Evolutionary conservation across 2,113 vertebrate species (phyloP).

Genomic region (Neoarius graeffei): DNA sequence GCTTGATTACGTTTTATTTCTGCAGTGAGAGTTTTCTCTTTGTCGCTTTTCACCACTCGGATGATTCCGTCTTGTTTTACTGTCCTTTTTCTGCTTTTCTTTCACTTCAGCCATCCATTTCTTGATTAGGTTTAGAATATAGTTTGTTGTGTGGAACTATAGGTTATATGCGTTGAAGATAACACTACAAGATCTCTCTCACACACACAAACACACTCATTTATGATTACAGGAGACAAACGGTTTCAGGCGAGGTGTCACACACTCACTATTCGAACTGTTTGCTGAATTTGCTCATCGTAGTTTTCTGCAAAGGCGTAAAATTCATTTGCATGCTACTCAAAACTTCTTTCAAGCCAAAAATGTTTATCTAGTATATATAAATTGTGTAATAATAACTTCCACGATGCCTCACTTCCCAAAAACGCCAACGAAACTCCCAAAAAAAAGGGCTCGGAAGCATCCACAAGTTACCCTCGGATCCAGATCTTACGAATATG

Average conservation of each 20-base stretch:
- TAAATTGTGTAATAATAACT: neutral
- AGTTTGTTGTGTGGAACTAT: too few species aligned
- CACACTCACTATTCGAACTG: neutral
- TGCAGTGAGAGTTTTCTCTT: neutral
- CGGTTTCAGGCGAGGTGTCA: neutral
- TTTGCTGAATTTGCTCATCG: neutral
- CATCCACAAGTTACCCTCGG: neutral
- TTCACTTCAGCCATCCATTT: neutral
- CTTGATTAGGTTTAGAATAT: neutral
- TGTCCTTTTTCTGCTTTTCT: neutral
- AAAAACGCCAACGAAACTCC: neutral
- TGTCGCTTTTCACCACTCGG: neutral
- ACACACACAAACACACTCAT: neutral
- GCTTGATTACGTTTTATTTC: conserved; percentile 27
- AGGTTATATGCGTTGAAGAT: neutral
- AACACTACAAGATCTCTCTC: neutral
- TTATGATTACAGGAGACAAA: neutral
- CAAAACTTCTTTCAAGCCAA: neutral
- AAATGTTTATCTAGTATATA: too few species aligned
- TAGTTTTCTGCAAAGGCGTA: neutral
- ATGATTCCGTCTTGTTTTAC: neutral
- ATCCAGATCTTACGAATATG: neutral
- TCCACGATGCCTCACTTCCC: neutral
- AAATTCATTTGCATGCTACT: neutral
- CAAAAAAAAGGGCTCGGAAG: neutral